Conservation (phyloP, 23 tunicate genomes). For the Aplidium turbinatum region DNA sequence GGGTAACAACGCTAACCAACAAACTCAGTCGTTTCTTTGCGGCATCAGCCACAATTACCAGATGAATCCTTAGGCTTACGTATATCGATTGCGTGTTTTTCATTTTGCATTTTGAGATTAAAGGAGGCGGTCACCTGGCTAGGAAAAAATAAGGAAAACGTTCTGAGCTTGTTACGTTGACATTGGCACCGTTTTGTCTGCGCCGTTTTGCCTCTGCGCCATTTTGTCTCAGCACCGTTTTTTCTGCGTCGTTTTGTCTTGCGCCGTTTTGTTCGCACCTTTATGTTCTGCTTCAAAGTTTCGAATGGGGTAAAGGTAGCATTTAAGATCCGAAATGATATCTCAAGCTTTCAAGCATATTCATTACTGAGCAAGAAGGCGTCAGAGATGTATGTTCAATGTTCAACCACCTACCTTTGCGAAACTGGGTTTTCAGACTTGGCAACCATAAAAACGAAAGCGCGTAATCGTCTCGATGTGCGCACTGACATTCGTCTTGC, state of each 20-base stretch:
- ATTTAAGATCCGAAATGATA: conserved; percentile 21
- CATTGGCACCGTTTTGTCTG: too few relatives aligned
- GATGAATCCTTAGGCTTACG: too few relatives aligned
- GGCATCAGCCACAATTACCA: conserved; percentile 1
- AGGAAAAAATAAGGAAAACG: too few relatives aligned
- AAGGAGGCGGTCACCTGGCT: too few relatives aligned
- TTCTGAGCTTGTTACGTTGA: too few relatives aligned
- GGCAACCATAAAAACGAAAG: conserved; percentile 26
- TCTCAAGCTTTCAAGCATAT: conserved; percentile 33
- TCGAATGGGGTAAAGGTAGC: conserved; percentile 42
- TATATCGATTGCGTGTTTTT: too few relatives aligned
- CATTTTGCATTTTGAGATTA: too few relatives aligned
- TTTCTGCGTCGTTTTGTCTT: too few relatives aligned
- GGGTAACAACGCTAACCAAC: background rate
- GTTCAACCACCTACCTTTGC: conserved; percentile 30
- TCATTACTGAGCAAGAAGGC: conserved; percentile 39
- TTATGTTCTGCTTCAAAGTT: too few relatives aligned
- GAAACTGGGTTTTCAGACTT: conserved; percentile 29
- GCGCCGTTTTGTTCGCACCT: too few relatives aligned
- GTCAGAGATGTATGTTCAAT: conserved; percentile 23
- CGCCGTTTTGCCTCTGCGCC: too few relatives aligned
- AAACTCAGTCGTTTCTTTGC: background rate
- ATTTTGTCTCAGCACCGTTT: too few relatives aligned
- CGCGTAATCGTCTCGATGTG: conserved; percentile 23
- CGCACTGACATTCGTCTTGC: conserved; percentile 33